Conservation (phyloP, 2,888 invertebrate genomes). For the Biston stratarius region DNA sequence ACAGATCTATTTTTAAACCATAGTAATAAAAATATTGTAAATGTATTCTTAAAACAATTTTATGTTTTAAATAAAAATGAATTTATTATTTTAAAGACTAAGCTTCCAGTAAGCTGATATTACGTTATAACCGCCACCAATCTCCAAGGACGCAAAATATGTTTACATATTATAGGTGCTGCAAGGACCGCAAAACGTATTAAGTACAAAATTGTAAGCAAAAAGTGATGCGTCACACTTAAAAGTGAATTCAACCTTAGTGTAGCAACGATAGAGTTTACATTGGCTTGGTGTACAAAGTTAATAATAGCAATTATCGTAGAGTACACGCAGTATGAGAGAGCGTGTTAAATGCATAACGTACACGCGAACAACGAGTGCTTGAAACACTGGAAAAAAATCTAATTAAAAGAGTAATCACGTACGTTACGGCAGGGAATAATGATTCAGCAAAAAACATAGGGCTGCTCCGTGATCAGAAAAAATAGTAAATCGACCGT, state of each 20-base stretch:
- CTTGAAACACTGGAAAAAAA: slow-evolving; percentile 51
- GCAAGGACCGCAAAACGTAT: slow-evolving; percentile 48
- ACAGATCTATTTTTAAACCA: too few species aligned
- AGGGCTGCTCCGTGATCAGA: slow-evolving; percentile 50
- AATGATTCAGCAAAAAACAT: slow-evolving; percentile 53
- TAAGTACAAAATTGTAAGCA: slow-evolving; percentile 33
- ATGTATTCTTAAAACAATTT: neutral
- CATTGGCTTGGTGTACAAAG: slow-evolving; percentile 41
- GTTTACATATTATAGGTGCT: slow-evolving; percentile 42
- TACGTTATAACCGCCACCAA: slow-evolving; percentile 42
- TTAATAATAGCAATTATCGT: slow-evolving; percentile 66
- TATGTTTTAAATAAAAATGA: neutral
- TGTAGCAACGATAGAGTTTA: slow-evolving; percentile 44
- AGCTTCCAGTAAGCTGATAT: slow-evolving; percentile 1
- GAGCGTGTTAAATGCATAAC: slow-evolving; percentile 63
- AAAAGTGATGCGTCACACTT: slow-evolving; percentile 39
- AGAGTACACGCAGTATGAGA: slow-evolving; percentile 55
- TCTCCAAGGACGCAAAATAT: slow-evolving; percentile 48
- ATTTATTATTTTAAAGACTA: neutral
- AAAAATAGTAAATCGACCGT: slow-evolving; percentile 59
- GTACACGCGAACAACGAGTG: slow-evolving; percentile 60
- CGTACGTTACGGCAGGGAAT: slow-evolving; percentile 50
- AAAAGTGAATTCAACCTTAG: slow-evolving; percentile 41
- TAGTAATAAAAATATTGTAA: too few species aligned
- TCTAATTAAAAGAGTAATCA: slow-evolving; percentile 63